Evolutionary conservation across 1,140 invertebrate genomes (phyloP).

Genomic region (Parapsyche elsis): DNA sequence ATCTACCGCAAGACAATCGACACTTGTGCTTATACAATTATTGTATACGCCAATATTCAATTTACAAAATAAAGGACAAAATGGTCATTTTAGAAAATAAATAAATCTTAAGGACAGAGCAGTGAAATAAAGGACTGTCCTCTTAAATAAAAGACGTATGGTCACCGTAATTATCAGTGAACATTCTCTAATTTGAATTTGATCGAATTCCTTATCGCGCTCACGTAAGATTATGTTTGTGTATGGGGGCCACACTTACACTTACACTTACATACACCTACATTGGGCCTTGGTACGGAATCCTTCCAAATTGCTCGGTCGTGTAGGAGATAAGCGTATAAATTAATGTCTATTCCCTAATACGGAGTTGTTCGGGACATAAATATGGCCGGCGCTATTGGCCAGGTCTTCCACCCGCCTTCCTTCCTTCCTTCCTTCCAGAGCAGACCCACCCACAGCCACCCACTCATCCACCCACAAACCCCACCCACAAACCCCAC

Average conservation of each 20-base stretch:
- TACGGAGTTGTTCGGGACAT: conserved; percentile 52
- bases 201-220: neutral
- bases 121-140: too few species aligned
- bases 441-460: conserved; percentile 21
- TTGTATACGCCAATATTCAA: too few species aligned
- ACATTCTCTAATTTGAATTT: neutral
- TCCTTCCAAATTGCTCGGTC: conserved; percentile 52
- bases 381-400: conserved; percentile 47
- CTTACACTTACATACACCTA: too few species aligned
- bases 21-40: too few species aligned
- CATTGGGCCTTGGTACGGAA: conserved; percentile 49
- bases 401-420: conserved; percentile 2
- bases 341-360: conserved; percentile 56
- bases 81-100: too few species aligned
- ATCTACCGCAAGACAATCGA: too few species aligned
- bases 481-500: neutral
- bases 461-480: neutral
- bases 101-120: too few species aligned
- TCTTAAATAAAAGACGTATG: too few species aligned
- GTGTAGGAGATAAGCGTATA: conserved; percentile 55
- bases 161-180: neutral
- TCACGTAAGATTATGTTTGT: conserved; percentile 18
- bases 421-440: neutral
- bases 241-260: too few species aligned
- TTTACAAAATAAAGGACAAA: too few species aligned